Evolutionary conservation across 2,888 invertebrate genomes (phyloP), one percentile per base, ranked within the genome.

Genomic region (Argyresthia albistria): DNA sequence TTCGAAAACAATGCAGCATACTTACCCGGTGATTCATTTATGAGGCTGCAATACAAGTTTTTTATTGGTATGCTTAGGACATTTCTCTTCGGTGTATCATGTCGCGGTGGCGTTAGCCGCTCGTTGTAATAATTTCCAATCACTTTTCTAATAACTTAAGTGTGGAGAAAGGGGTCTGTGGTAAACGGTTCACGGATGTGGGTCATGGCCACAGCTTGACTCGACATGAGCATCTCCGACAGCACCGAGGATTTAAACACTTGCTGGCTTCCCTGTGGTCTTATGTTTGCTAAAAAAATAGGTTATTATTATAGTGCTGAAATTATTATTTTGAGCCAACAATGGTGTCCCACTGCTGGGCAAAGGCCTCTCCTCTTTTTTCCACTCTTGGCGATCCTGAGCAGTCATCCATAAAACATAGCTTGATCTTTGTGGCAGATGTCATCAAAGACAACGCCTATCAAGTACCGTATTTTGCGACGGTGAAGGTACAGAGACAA

Each of bases 241-340:
- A 82, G 84, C 64, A 71, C 80, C 52, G 82, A 81, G 59, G 73
- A 79, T 64, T 68, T 84, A 66, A 75, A 76, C 65, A 78, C 73
- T 60, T 86, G 86, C 73, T 86, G 86, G 75, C 74, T 84, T 51
- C 83, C 83, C 56, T 86, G 84, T 62, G 58, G 81, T 61, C 75
- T 83, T 78, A 73, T 54, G 25, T 25, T 25, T 2, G 25, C 3
- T 25, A 25, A 25, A 25, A 25, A 25, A 25, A 25, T 6, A 25
- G 2, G 25, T 25, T 4, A 6, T 4, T 25, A 25, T n/a, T n/a
- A n/a, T n/a, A n/a, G n/a, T n/a, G n/a, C n/a, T n/a, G n/a, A n/a
- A n/a, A n/a, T n/a, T n/a, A n/a, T n/a, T n/a, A n/a, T n/a, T n/a
- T n/a, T n/a, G n/a, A n/a, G n/a, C n/a, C n/a, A n/a, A n/a, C n/a